Evolutionary conservation across 2,888 invertebrate species (phyloP).

Genomic region (Oithona nana): DNA sequence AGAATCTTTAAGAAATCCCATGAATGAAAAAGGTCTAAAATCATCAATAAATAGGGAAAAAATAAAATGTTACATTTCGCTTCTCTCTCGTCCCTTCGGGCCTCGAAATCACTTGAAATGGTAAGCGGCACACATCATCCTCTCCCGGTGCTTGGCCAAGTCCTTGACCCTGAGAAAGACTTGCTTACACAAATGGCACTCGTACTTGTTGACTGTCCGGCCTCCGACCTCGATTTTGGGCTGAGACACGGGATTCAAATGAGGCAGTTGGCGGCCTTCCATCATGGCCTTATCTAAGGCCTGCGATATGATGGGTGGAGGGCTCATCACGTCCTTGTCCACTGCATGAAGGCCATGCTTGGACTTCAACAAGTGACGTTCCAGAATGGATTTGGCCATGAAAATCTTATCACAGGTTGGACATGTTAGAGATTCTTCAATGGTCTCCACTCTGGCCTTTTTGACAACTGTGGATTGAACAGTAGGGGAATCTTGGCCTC

Average conservation of each 20-base stretch:
- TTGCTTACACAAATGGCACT: constrained; percentile 16
- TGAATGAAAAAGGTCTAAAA: no score
- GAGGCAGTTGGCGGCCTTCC: neutral
- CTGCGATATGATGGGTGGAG: neutral
- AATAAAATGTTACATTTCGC: no score
- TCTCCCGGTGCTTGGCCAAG: constrained; percentile 15
- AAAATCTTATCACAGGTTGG: constrained; percentile 12
- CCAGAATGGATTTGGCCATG: constrained; percentile 2
- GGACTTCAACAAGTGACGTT: constrained; percentile 2
- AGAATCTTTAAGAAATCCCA: no score
- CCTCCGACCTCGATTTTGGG: constrained; percentile 7
- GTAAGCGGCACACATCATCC: constrained; percentile 16
- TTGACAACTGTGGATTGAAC: no score
- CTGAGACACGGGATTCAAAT: neutral
- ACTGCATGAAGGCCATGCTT: neutral
- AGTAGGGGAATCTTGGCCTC: neutral
- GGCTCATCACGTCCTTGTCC: neutral
- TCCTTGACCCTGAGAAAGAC: constrained; percentile 16
- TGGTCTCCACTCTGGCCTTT: neutral
- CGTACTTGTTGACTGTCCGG: constrained; percentile 5
- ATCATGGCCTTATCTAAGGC: neutral
- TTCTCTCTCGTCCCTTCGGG: no score
- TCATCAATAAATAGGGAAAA: no score
- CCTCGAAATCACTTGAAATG: no score
- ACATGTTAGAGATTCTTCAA: constrained; percentile 1